Evolutionary conservation across 64 coral and sea anemone species (phyloP).

Genomic region (Hydrozoanthus tunicans): DNA sequence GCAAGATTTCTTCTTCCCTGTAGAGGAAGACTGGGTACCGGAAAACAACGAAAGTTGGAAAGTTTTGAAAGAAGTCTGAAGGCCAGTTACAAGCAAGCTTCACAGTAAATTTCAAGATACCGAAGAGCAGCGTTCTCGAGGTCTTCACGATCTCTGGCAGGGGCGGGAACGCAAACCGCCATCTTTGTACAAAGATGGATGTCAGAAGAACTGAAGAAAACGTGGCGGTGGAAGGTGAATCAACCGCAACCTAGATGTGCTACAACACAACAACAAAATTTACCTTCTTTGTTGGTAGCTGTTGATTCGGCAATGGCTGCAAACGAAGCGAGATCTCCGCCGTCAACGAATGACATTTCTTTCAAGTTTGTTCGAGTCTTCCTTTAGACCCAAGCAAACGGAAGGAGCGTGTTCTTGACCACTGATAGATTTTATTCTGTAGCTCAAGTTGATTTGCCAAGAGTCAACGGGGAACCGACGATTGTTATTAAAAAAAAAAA

Average conservation of each 20-base stretch:
- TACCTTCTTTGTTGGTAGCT: slow-evolving; percentile 87
- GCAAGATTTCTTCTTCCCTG: slow-evolving; percentile 75
- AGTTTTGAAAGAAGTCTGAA: slow-evolving; percentile 5
- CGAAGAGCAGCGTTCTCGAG: not conserved
- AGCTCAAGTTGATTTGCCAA: slow-evolving; percentile 12
- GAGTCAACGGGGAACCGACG: not conserved
- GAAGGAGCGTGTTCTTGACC: slow-evolving; percentile 23
- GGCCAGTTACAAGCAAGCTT: slow-evolving; percentile 38
- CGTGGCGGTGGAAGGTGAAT: slow-evolving; percentile 10
- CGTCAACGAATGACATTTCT: slow-evolving; percentile 87
- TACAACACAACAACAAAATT: not conserved
- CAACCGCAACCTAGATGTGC: not conserved
- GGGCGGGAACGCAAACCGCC: slow-evolving; percentile 47
- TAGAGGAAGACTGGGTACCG: slow-evolving; percentile 95
- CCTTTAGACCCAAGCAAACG: slow-evolving; percentile 10
- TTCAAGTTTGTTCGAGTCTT: slow-evolving; percentile 31
- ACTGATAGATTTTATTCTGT: not conserved
- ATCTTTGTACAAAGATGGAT: slow-evolving; percentile 37
- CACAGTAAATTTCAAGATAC: not conserved
- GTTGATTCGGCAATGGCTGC: slow-evolving; percentile 90
- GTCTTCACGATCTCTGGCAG: not conserved
- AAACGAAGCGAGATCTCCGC: slow-evolving; percentile 86
- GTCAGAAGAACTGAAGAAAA: slow-evolving; percentile 12
- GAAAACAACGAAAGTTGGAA: slow-evolving; percentile 66
- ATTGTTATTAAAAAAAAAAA: not conserved